Percentiles rank a stretch among this genome's conserved stretches.
Evolutionary conservation across 2,888 invertebrate species (phyloP).

Genomic region (Sepiola atlantica): DNA sequence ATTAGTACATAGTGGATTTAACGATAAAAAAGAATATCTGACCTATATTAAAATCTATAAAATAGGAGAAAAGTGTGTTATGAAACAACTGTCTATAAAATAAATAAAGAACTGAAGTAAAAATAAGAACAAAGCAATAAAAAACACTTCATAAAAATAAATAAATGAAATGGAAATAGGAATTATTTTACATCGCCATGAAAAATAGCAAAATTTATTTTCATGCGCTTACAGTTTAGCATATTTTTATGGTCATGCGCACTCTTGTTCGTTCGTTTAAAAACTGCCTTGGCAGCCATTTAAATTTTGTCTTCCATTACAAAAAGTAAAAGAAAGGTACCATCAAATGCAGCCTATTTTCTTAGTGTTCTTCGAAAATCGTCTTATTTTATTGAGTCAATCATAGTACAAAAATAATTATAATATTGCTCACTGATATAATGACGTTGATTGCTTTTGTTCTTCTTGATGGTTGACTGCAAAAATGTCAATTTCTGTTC

Average conservation of each 20-base stretch:
- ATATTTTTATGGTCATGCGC: background rate
- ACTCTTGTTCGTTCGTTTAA: background rate
- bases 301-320: background rate
- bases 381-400: background rate
- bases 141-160: no score
- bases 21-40: no score
- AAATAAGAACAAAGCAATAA: background rate
- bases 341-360: background rate
- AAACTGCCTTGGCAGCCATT: background rate
- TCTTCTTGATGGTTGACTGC: background rate
- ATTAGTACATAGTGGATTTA: no score
- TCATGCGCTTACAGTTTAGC: background rate
- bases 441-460: background rate
- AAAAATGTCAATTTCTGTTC: background rate
- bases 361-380: background rate
- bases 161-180: background rate
- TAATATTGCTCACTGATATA: background rate
- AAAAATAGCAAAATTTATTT: background rate
- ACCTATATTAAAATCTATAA: no score
- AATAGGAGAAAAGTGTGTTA: no score
- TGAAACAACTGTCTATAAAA: no score
- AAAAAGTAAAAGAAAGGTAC: background rate
- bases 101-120: background rate
- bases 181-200: background rate
- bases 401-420: background rate